Evolutionary conservation across 2,888 invertebrate species (phyloP), one percentile per base, ranked within the genome.

Genomic region (Noctua pronuba): DNA sequence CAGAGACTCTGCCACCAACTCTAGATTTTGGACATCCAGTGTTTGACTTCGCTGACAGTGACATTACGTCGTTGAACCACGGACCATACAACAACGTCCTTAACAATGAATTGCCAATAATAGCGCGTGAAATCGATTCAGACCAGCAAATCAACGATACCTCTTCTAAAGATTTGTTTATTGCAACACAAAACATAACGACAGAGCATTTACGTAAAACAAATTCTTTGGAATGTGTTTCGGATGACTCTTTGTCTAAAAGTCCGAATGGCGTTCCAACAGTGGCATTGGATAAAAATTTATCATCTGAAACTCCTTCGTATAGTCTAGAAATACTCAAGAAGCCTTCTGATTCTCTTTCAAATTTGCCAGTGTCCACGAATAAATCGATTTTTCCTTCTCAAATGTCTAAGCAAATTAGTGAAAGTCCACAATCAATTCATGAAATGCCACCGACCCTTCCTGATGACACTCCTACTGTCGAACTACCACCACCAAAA

Each of bases 41-140:
- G 10, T 75, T 78, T 41, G 44, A 75, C 28, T 86, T 75, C 28
- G 28, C 72, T 52, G 46, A 35, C 2, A 73, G 24, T 55, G 31
- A 79, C 13, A 55, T 67, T 28, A n/a, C 24, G 31, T 72, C 60
- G 3, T 1, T 73, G 0, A 75, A 16, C 28, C 70, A 75, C 18
- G 75, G 66, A 28, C 62, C 49, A n/a, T 58, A 66, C 49, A 66
- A 82, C 38, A 72, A 60, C 24, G 10, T 69, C 8, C 16, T 64
- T 8, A 18, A 55, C 1, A 72, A 75, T 52, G 86, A 86, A 70
- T 66, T 75, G 11, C 79, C 79, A 35, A 75, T 73, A 67, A 60
- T 21, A 75, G 35, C 35, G 0, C 55, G 64, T 46, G 70, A 83
- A 55, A 65, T 68, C 13, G 18, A 64, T 69, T 72, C 28, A 38